Evolutionary conservation across 1,140 invertebrate genomes (phyloP), one percentile per base, ranked within the genome.

Genomic region (Cydia splendana): DNA sequence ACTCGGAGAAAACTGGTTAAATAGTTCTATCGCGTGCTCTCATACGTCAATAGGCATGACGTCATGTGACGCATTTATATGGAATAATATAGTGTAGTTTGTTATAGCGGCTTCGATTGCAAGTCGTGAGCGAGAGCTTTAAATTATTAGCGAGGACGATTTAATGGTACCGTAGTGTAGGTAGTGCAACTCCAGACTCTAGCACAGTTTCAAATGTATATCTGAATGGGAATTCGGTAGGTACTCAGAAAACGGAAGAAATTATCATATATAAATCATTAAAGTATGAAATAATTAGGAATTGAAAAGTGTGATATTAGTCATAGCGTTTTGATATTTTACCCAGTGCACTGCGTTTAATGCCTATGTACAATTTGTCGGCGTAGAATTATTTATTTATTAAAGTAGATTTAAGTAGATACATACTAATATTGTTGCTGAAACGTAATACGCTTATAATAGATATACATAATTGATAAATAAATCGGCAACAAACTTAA

Each of bases 11-110:
- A 82, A 85, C 83, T 84, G 78, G 79, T 87, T 81, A 83, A 85
- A 87, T 81, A 86, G 80, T 87, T 90, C 84, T 82, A 86, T 87
- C 85, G 85, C 82, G 82, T 88, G 90, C 89, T 93, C 91, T 85
- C 86, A 87, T 90, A 92, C 91, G 91, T 93, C 91, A 92, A 91
- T 90, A 82, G 76, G 79, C 79, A 88, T 93, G 90, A 93, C 89
- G 91, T 91, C 86, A 93, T 89, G 84, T 85, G 90, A 92, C 91
- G 89, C 90, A 89, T 84, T 80, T 75, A 87, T 84, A 84, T 82
- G 86, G 79, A 73, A 75, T 79, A 78, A 82, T 82, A 80, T 82
- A 80, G 81, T 81, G 82, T 81, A 85, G 81, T 83, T 81, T 84
- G 78, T 84, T 82, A 82, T 79, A 83, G 81, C 84, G 86, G 82